Percentiles rank a stretch among this genome's conserved stretches.
Conservation (phyloP, 1,140 invertebrate species). For the Drosophila sechellia region DNA sequence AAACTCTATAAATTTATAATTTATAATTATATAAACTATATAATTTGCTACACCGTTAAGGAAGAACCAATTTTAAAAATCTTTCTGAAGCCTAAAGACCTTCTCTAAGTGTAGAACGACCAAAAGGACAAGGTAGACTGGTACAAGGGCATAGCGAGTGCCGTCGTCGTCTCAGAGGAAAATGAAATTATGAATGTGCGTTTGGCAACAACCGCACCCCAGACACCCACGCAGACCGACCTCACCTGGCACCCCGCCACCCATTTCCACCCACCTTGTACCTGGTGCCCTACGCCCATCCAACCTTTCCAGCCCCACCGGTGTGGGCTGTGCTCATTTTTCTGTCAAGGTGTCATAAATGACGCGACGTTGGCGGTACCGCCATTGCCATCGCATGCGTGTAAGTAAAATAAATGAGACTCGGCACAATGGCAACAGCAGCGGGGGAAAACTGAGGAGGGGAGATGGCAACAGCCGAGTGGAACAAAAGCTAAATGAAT, state of each 20-base stretch:
- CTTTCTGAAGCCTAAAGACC: not conserved
- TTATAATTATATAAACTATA: too few species aligned
- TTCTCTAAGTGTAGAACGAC: not conserved
- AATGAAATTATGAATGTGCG: constrained; percentile 83
- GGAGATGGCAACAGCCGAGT: constrained; percentile 9
- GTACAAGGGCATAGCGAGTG: constrained; percentile 20
- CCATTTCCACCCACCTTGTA: not conserved
- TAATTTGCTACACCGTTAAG: too few species aligned
- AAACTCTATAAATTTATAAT: too few species aligned
- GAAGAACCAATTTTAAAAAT: too few species aligned
- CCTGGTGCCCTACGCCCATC: not conserved
- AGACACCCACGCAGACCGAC: constrained; percentile 54
- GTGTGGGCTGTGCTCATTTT: constrained; percentile 67
- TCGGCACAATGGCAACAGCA: constrained; percentile 64
- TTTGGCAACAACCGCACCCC: constrained; percentile 71
- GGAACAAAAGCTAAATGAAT: constrained; percentile 80
- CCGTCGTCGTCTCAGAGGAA: constrained; percentile 50
- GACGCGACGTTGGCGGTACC: constrained; percentile 62
- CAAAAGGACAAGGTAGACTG: not conserved
- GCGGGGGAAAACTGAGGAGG: constrained; percentile 19
- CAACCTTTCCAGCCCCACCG: not conserved
- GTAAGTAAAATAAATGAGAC: constrained; percentile 83
- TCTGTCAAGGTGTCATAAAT: constrained; percentile 82
- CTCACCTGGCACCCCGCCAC: constrained; percentile 25
- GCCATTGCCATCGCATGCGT: constrained; percentile 62